Conservation (phyloP, 2,888 invertebrate genomes). For the Yponomeuta cagnagella region DNA sequence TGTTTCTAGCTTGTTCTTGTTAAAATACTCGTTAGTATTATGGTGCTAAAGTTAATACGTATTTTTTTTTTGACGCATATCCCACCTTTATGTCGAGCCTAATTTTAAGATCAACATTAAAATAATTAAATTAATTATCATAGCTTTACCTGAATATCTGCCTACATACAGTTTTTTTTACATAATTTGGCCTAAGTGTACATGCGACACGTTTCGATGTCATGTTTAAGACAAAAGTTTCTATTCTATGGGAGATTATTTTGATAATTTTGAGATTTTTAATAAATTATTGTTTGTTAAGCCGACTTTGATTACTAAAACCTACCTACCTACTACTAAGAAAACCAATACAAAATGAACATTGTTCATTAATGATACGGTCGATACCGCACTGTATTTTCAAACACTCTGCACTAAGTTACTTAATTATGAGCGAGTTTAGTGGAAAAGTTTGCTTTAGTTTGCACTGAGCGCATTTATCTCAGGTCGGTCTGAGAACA, state of each 20-base stretch:
- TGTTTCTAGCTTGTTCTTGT: conserved; percentile 17
- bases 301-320: background rate
- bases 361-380: no score
- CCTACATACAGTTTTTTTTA: background rate
- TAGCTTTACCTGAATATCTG: background rate
- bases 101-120: background rate
- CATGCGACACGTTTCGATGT: background rate
- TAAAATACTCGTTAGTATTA: conserved; percentile 29
- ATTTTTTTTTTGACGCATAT: conserved; percentile 14
- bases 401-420: no score
- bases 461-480: no score
- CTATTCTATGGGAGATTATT: conserved; percentile 21
- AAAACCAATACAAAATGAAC: background rate
- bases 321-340: background rate
- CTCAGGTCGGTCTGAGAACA: no score
- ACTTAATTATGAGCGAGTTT: no score
- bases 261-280: conserved; percentile 31
- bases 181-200: background rate
- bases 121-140: background rate
- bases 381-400: no score
- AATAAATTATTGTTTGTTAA: conserved; percentile 33
- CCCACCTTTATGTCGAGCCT: background rate
- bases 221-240: background rate
- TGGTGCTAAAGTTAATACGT: conserved; percentile 29
- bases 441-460: no score